Base-by-base conservation (phyloP, 2,888 invertebrate species). In the Rhamphomyia laevipes region DNA sequence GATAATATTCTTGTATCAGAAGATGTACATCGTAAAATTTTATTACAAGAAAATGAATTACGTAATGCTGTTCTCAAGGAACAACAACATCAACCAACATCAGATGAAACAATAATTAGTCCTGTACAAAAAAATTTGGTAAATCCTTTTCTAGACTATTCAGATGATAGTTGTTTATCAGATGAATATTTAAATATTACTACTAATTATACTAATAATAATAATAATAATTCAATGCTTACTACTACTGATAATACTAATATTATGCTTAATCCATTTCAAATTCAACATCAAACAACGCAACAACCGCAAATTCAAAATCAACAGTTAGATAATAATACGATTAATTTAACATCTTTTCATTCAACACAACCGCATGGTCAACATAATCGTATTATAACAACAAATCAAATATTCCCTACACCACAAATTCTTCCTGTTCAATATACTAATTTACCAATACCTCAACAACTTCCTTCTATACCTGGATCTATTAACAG, bases 371-470 rank as follows among this genome's bases (percentile, higher is more conserved):
- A 55, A 41, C 49, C 53, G 30, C 51, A 53, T 41, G 50, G 43
- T 21, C 53, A 51, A 30, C 51, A 41, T 21, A 35, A 41, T 42
- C 42, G 51, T 45, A 51, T 53, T 47, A 53, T 63, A 49, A 61
- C 68, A 54, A 61, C 68, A 57, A 58, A 63, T 51, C 63, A 68
- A 60, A 64, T 70, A 51, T 70, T 69, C 59, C 70, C 70, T 52
- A 61, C 65, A 54, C 65, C 68, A 53, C 68, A 70, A 63, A 67
- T 71, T 54, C 57, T 71, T 51, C 71, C 71, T 18, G 71, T 71
- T 35, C 71, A 71, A 55, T 71, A 69, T 59, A 59, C 64, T 44
- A 64, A 61, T 51, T 57, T 71, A 53, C 71, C 71, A 51, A 64
- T 65, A 52, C 71, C 68, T 50, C 70, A 71, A 55, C 69, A 71